These are phyloP conservation scores for Pyrocephalus nanus DNA, from an alignment of 2,797 vertebrate genomes.

Conservation along the genomic window DNA sequence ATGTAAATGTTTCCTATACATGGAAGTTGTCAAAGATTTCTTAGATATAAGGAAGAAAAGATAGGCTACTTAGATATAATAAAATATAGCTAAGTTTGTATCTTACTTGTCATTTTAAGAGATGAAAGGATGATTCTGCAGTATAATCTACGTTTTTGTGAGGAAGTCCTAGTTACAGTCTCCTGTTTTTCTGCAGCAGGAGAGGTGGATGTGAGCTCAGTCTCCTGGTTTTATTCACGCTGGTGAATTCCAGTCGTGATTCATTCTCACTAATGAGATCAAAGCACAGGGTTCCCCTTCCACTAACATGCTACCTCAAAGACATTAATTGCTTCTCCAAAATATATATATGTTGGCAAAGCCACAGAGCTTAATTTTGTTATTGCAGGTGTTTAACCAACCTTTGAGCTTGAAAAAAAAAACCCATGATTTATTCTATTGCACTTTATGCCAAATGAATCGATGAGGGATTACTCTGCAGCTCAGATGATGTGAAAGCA, in stretches of 20 bases:
- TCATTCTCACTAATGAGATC: constrained; percentile 6
- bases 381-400: constrained; percentile 44
- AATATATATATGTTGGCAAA: not conserved
- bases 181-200: not conserved
- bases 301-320: not conserved
- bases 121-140: not conserved
- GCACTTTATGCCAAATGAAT: not conserved
- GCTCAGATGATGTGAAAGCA: not conserved
- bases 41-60: not conserved
- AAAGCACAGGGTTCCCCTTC: not conserved
- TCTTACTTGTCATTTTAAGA: not conserved
- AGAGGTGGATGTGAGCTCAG: not conserved
- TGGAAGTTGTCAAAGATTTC: not conserved
- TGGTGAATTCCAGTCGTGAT: not conserved
- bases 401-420: not conserved
- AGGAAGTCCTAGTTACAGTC: not conserved
- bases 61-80: not conserved
- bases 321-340: not conserved
- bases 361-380: not conserved
- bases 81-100: not conserved
- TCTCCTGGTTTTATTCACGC: not conserved
- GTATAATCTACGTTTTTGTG: not conserved
- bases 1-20: accelerated
- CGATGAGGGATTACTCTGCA: not conserved
- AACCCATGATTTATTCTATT: not conserved